Evolutionary conservation across 2,797 vertebrate species (phyloP), one percentile per base, ranked within the genome.

Genomic region (Argyrosomus regius): DNA sequence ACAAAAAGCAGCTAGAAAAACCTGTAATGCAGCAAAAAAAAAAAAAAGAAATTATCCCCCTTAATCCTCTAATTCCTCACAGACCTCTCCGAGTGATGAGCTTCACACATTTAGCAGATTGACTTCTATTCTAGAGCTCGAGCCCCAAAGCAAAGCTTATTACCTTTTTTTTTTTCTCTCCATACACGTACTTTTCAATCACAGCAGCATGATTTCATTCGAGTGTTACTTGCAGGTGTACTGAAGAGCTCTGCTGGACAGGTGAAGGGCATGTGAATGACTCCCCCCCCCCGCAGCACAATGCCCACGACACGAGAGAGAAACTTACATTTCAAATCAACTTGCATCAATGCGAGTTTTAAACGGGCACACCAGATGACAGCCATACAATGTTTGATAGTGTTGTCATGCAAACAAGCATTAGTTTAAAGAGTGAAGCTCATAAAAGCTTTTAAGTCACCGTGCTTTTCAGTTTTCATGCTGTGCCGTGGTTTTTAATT

Each of bases 51-150:
- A 67, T 16, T 3, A 75, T 67, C 77, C 80, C 35, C 68, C 43
- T 28, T 91, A 92, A 93, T 92, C 92, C 86, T 83, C 54, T 88
- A 89, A 90, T 91, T 91, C 87, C 86, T 87, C 79, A 49, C 79
- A 87, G 78, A 86, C 78, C 91, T 88, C 77, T 89, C 80, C 8
- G 20, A 71, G 84, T 80, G 85, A 92, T 92, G 88, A 92, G 89
- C 77, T 80, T 91, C 88, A 86, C 88, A 92, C 85, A 89, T 93
- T 91, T 89, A 87, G 75, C 56, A 85, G 86, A 93, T 91, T 91
- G 87, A 89, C 81, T 90, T 84, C 80, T 85, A 82, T 83, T 88
- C 63, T 58, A 5, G 71, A 8, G 2, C 79, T 46, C 4, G 0
- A 77, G 60, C 52, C 41, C 57, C 52, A 35, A 65, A 72, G 78